Percentiles rank a stretch among this genome's conserved stretches.
These are phyloP conservation scores for Akabosia matsudoensis DNA, from an alignment of 1,140 invertebrate species.

Conservation along the genomic window DNA sequence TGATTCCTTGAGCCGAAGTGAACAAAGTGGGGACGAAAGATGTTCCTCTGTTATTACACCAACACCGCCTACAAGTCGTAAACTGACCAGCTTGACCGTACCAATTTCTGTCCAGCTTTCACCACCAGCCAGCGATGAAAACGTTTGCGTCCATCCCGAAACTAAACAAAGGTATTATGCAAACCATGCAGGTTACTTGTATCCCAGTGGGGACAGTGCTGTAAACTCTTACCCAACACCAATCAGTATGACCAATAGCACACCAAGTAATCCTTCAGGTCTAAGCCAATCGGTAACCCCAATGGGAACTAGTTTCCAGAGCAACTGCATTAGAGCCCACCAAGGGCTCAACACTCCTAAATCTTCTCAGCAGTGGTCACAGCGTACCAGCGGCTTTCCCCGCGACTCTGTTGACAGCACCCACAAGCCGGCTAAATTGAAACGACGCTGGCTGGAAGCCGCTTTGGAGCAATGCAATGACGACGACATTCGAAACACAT, in stretches of 20 bases:
- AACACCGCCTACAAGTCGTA: neutral
- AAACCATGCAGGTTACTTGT: neutral
- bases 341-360: constrained; percentile 32
- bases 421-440: constrained; percentile 39
- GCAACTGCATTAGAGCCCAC: neutral
- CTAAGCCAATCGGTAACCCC: neutral
- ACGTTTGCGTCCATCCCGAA: neutral
- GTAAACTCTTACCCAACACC: too few species aligned
- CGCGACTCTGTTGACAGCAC: neutral
- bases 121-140: neutral
- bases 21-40: neutral
- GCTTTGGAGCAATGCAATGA: constrained; percentile 38
- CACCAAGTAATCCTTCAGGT: neutral
- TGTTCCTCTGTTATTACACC: neutral
- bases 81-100: neutral
- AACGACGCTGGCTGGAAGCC: constrained; percentile 45
- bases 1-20: neutral
- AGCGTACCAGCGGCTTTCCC: neutral
- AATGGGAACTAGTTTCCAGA: constrained; percentile 5
- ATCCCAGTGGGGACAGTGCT: neutral
- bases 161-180: constrained; percentile 4
- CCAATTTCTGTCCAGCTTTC: neutral
- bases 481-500: too few species aligned
- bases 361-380: constrained; percentile 20
- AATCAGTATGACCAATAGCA: neutral